Evolutionary conservation across 2,888 invertebrate genomes (phyloP).

Genomic region (Athalia circularis): DNA sequence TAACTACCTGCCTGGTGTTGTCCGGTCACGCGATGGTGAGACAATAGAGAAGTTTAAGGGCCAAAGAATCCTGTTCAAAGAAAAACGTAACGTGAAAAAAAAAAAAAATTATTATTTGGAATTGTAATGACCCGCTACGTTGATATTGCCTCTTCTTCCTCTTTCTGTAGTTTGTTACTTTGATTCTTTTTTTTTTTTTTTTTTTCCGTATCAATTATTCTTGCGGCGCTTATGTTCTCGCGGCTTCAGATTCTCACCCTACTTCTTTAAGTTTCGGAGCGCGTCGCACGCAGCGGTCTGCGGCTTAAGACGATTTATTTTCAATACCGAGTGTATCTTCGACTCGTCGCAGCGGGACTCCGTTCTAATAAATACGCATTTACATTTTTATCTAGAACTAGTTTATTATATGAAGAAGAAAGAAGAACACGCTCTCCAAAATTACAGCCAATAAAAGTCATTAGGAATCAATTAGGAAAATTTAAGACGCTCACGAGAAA

Average conservation of each 20-base stretch:
- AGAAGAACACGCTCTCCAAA: background rate
- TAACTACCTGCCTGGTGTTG: background rate
- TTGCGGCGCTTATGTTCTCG: background rate
- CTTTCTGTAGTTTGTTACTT: background rate
- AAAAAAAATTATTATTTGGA: background rate
- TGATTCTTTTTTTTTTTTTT: background rate
- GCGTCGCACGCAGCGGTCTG: background rate
- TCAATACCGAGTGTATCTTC: background rate
- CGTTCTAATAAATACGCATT: conserved; percentile 29
- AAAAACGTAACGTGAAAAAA: background rate
- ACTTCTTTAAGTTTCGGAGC: conserved; percentile 12
- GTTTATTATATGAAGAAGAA: background rate
- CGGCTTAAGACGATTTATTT: conserved; percentile 11
- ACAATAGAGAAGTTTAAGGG: background rate
- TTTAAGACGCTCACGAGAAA: background rate
- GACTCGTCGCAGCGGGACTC: background rate
- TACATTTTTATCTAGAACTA: conserved; percentile 16
- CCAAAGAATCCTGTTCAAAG: conserved; percentile 1
- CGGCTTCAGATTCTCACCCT: background rate
- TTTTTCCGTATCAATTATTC: background rate
- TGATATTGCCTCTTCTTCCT: conserved; percentile 3
- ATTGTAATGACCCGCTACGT: conserved; percentile 12
- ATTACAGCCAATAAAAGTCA: conserved; percentile 25
- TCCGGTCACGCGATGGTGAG: conserved; percentile 31
- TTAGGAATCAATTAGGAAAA: conserved; percentile 29